Base-by-base conservation (phyloP, 2,797 vertebrate species). In the Bothrops alternatus region DNA sequence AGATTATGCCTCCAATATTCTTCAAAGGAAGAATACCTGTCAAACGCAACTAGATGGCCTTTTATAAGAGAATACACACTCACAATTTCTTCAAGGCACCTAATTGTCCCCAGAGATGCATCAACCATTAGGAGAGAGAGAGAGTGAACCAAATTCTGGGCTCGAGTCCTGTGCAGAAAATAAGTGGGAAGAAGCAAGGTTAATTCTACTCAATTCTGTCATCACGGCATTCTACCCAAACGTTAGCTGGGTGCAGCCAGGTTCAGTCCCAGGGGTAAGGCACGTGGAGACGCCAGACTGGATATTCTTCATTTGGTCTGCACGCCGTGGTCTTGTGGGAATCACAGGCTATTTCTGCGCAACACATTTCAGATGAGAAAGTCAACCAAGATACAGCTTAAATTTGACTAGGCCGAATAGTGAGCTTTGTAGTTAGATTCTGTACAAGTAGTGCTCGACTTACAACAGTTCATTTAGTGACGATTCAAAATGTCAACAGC, bases 21-120 rank as follows among this genome's bases (percentile, higher is more conserved):
- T 56, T 91, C 20, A 28, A 73, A 25, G 7, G 6, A 18, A 92
- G n/a, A 56, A 92, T 32, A 88, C 4, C 56, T 16, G 6, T 57
- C n/a, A 28, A 20, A 53, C 4, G 8, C 26, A 37, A 42, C 50
- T 69, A 57, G 60, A 25, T 87, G 23, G 6, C 12, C 3, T 12
- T 28, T 28, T 86, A 65, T 37, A 92, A n/a, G 16, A 25, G 3
- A 78, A 94, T 50, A 25, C 65, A 93, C 65, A 98, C 99, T 99
- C 96, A 99, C 99, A 95, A 99, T 99, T 98, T 99, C 99, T 95
- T 99, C 99, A 85, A 99, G 98, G 97, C 99, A 99, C 93, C 99
- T 98, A 96, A 99, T 97, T 0, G 98, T 98, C 95, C 98, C 99
- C 90, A 98, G 95, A 0, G 98, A 99, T 0, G 98, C 98, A 93